Evolutionary conservation across 2,113 vertebrate species (phyloP), one percentile per base, ranked within the genome.

Genomic region (Ovibos moschatus): DNA sequence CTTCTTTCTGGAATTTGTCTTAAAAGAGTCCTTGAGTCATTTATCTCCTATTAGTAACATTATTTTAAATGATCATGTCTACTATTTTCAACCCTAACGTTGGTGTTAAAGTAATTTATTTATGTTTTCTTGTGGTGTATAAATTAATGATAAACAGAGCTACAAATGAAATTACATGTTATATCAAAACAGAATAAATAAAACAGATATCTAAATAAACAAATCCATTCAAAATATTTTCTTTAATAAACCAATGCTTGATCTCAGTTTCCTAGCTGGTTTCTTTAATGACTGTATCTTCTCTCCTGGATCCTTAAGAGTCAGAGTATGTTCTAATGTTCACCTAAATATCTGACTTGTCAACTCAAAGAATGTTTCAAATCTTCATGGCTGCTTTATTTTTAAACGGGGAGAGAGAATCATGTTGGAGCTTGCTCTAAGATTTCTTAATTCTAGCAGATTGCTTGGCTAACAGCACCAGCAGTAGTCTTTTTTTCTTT

Each of bases 161-260:
- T 3, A 86, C 89, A 97, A 95, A 93, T 74, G 43, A 98, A 98
- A 96, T 27, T 83, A 4, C 2, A 76, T 96, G 1, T 84, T 74
- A 8, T 57, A 95, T 30, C 67, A 95, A n/a, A 95, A 97, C 4
- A 95, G 5, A 89, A 98, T 91, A 97, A 96, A 97, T 76, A 21
- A 96, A 98, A 87, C 43, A 92, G 27, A 33, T 2, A 60, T 47
- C 8, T 98, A 82, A 92, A 94, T 50, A 88, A 92, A 33, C 6
- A 92, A 93, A 91, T 83, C 53, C 40, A 96, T 53, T 86, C 51
- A 5, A 94, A 78, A 55, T 67, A 85, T 30, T 30, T 60, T 43
- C 43, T 88, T 47, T 86, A 13, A 88, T 67, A 95, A 92, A 84
- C 10, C n/a, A 82, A 74, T 83, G 40, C 62, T 82, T 95, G 53